Percentiles rank a stretch among this genome's conserved stretches.
Evolutionary conservation across 2,797 vertebrate genomes (phyloP).

Genomic region (Hozukius guyotensis): DNA sequence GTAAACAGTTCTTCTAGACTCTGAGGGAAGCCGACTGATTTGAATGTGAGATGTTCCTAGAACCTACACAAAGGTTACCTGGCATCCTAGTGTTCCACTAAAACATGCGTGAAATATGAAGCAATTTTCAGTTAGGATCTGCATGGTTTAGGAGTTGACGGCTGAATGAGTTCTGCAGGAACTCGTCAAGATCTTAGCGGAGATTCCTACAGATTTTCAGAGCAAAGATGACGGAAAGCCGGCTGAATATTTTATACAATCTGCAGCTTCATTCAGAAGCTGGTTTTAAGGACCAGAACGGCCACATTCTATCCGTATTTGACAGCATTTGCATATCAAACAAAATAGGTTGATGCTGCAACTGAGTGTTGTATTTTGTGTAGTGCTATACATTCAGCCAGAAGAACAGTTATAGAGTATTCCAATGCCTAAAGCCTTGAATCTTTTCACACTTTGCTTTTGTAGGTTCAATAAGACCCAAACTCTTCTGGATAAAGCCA

Average conservation of each 20-base stretch:
- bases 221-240: neutral
- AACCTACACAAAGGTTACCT: neutral
- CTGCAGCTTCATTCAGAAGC: constrained; percentile 31
- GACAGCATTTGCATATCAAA: constrained; percentile 6
- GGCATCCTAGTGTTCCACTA: neutral
- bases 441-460: neutral
- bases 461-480: neutral
- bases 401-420: constrained; percentile 10
- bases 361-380: constrained; percentile 33
- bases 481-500: neutral
- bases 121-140: neutral
- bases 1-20: neutral
- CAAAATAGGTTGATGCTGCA: neutral
- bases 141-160: neutral
- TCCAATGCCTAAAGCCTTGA: neutral
- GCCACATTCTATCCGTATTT: constrained; percentile 20
- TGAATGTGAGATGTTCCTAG: neutral
- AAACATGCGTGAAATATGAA: neutral
- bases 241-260: constrained; percentile 34
- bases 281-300: constrained; percentile 35
- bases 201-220: constrained; percentile 13
- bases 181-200: neutral
- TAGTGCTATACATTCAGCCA: constrained; percentile 81
- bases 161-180: neutral
- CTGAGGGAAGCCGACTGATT: neutral